Evolutionary conservation across 1,140 invertebrate genomes (phyloP), one percentile per base, ranked within the genome.

Genomic region (Anoplolepis gracilipes): DNA sequence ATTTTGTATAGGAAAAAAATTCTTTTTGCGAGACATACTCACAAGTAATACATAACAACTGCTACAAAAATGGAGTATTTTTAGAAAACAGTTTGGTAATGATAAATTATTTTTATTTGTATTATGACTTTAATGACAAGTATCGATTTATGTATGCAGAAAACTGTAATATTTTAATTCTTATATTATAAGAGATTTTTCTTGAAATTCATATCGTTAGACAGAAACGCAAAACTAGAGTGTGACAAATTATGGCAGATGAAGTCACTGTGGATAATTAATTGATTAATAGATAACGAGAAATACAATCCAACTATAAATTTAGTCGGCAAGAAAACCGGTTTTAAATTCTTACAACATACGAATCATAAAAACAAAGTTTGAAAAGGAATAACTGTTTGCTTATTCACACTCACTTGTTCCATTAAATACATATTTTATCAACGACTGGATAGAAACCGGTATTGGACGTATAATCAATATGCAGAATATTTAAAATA

Each of bases 361-460:
- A 42, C 76, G 30, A 53, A 28, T 46, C 33, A 57, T 69, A 81
- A 28, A 28, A 42, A 57, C 59, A 33, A 81, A 57, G 59, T 81
- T 59, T 33, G 65, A 57, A 57, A 57, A 81, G 64, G 33, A 81
- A 72, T 81, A 81, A 79, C 77, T 79, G 65, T 81, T 70, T 72
- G 78, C 78, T 81, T 72, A 81, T 81, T 72, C 78, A 81, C 49
- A 53, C 57, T 81, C 78, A 53, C 78, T 81, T 81, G 78, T 81
- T 81, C 36, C 78, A 81, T 72, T 70, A 81, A 81, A 57, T 57
- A 42, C 39, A 42, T 42, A 67, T 81, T 81, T 72, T 81, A 72
- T 81, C 33, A 36, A 13, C 36, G 76, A 65, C 42, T 49, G 49
- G 65, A 70, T 19, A 30, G 49, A 81, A 81, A 81, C 78, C 33